Base-by-base conservation (phyloP, 2,797 vertebrate genomes). In the Diglossa cyanea region DNA sequence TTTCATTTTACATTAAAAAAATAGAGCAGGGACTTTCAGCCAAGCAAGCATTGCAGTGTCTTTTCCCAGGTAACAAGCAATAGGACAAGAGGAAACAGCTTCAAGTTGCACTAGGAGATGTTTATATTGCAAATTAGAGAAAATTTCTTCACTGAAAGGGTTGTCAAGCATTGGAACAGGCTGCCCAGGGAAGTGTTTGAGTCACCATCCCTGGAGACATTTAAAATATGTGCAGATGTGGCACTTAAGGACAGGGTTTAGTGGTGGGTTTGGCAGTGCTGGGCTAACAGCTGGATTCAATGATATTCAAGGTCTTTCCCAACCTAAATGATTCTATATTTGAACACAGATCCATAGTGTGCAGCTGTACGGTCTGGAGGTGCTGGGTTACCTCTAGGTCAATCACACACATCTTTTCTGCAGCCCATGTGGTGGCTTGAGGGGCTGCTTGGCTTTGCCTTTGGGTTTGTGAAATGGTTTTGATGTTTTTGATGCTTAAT, bases 361-460 rank as follows among this genome's bases (percentile, higher is more conserved):
- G 44, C 66, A 68, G 54, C 70, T 75, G 42, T 48, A 54, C 51
- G 17, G 13, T 74, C 73, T 91, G 71, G 53, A 83, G 81, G 23
- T 57, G 7, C 62, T 68, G 73, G 7, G 7, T 30, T 94, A 28
- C 15, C 33, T 66, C n/a, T 45, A 9, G 7, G 47, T 63, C 48
- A 35, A 25, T 51, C 44, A 37, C 66, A 23, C 9, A 17, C 9
- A 3, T 81, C 42, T 61, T 65, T 25, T 80, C 40, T 48, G 45
- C 30, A 80, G 65, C 26, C 45, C 0, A 0, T 0, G 0, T 28
- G 19, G 12, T 33, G 30, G 25, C 10, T 60, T n/a, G 35, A 84
- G 26, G 25, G 42, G n/a, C 24, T 60, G 50, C 39, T 67, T 55
- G 18, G 11, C 35, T 94, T 87, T 74, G 40, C 11, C 39, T 80